Percentiles rank a stretch among this genome's conserved stretches.
These are phyloP conservation scores for Corythucha ciliata DNA, from an alignment of 2,888 invertebrate genomes.

Conservation along the genomic window DNA sequence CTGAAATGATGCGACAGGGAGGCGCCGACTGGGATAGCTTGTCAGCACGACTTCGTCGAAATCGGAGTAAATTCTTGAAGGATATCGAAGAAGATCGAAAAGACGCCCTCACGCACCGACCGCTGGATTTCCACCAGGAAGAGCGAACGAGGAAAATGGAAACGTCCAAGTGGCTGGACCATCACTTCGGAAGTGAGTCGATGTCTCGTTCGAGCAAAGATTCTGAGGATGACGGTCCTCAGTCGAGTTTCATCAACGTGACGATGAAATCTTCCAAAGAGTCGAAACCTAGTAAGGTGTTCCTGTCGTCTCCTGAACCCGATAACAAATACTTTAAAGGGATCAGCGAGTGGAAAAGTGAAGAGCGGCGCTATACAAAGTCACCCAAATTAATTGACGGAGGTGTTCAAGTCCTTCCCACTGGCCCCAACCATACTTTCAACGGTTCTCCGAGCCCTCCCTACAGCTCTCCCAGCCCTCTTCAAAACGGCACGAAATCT, in stretches of 20 bases:
- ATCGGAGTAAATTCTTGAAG: constrained; percentile 24
- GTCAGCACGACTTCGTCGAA: constrained; percentile 59
- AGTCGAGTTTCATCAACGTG: constrained; percentile 66
- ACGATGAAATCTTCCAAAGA: constrained; percentile 58
- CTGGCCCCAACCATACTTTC: constrained; percentile 37
- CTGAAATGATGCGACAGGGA: constrained; percentile 65
- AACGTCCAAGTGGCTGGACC: constrained; percentile 84
- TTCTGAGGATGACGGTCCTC: constrained; percentile 46
- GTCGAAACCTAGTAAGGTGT: constrained; percentile 42
- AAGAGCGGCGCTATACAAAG: constrained; percentile 24
- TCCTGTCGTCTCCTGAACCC: constrained; percentile 48
- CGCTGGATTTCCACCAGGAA: constrained; percentile 76
- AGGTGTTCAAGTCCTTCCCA: constrained; percentile 37
- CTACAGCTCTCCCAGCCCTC: constrained; percentile 24
- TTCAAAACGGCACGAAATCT: constrained; percentile 21
- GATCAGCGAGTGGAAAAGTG: constrained; percentile 60
- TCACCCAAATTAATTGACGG: constrained; percentile 31
- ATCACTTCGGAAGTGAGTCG: constrained; percentile 81
- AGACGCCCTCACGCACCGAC: constrained; percentile 70
- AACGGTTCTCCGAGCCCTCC: constrained; percentile 31
- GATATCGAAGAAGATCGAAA: constrained; percentile 53
- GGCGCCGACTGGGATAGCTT: constrained; percentile 69
- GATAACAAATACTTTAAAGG: constrained; percentile 48
- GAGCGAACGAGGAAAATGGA: constrained; percentile 82
- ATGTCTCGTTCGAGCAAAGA: constrained; percentile 32